phyloP scores from a whole-genome alignment of 2,113 vertebrate species.

The Xiphias gladius region DNA sequence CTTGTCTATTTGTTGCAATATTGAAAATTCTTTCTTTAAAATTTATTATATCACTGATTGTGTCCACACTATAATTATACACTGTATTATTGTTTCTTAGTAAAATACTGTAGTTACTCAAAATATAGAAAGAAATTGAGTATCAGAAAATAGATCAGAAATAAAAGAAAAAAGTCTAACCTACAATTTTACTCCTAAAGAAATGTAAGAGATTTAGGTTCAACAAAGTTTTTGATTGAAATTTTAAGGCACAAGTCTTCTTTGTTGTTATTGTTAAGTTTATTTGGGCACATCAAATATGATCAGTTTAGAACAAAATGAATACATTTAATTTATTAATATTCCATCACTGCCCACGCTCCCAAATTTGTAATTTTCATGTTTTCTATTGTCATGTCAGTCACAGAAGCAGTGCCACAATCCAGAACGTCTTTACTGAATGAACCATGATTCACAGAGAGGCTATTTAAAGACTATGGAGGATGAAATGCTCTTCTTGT shows the following conservation, averaged over 20 bases:
- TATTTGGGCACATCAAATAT: conserved; percentile 28
- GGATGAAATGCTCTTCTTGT: conserved; percentile 46
- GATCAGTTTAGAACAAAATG: conserved; percentile 30
- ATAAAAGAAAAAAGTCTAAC: background rate
- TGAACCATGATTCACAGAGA: conserved; percentile 58
- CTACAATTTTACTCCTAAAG: background rate
- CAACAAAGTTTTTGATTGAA: background rate
- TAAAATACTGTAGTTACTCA: background rate
- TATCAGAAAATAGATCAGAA: background rate
- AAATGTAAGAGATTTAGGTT: background rate
- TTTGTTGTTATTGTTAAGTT: conserved; percentile 28
- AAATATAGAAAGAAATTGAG: background rate
- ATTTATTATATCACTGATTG: background rate
- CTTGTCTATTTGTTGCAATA: background rate
- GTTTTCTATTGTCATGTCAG: conserved; percentile 72
- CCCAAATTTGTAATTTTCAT: conserved; percentile 56
- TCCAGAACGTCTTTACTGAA: conserved; percentile 44
- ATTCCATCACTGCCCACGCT: conserved; percentile 54
- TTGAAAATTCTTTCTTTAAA: background rate
- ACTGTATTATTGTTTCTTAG: background rate
- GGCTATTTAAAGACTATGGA: conserved; percentile 65
- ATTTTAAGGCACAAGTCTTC: background rate
- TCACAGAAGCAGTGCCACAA: conserved; percentile 51
- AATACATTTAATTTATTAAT: conserved; percentile 40
- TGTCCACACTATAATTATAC: background rate